Evolutionary conservation across 2,888 invertebrate species (phyloP), one percentile per base, ranked within the genome.

Genomic region (Toxonevra muliebris): DNA sequence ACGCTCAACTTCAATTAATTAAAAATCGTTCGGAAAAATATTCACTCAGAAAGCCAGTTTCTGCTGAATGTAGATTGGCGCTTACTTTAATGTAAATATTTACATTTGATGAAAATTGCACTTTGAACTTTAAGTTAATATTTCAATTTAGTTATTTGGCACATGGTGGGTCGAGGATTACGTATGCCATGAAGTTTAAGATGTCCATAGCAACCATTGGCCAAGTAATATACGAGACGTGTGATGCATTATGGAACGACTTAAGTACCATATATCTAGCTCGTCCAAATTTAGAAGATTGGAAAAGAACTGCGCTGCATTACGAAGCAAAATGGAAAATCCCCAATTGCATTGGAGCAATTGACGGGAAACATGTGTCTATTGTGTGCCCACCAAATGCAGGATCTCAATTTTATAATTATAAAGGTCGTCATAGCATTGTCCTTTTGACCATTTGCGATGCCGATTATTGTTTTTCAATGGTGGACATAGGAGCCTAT

Each of bases 311-410:
- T 19, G 59, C 66, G 1, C 10, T 64, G 3, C 66, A 71, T 15
- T 73, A 65, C 55, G 41, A 63, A 0, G 58, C 7, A 13, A 60
- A 58, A 45, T 73, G 67, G 70, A 66, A 70, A 65, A 42, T 72
- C 12, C 71, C 69, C 3, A 69, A 73, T 45, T 73, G 71, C 57
- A 59, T 70, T 43, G 69, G 70, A 19, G 65, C 72, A 8, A 58
- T 72, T 13, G 71, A 69, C 43, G 73, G 69, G 1, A 71, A 71
- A 40, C 71, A 71, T 40, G 61, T 72, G 3, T 48, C 52, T 15
- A 68, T 72, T n/a, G 61, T 40, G n/a, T 64, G 67, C 41, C 70
- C 70, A 50, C 57, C 61, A 9, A 59, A 60, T 57, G 54, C 58
- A 8, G 67, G 67, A 12, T 68, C 69, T 8, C 30, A 63, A n/a